A percentile compares a stretch with the other conserved stretches of the same genome.
phyloP scores from a whole-genome alignment of 2,888 invertebrate species.

The Leucozona laternaria region DNA sequence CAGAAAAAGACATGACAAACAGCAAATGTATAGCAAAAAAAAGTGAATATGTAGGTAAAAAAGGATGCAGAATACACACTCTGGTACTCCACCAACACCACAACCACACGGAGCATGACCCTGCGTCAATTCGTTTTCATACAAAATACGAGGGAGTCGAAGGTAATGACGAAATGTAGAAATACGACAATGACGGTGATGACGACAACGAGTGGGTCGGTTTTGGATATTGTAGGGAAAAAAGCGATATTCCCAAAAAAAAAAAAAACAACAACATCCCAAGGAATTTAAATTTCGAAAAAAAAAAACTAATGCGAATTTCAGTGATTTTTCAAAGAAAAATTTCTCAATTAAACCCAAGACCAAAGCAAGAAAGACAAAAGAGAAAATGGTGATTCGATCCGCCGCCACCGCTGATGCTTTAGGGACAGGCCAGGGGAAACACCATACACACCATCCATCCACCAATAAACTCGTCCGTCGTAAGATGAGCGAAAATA shows the following conservation, averaged over 20 bases:
- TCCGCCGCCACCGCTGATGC: slow-evolving; percentile 43
- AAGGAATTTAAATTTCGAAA: slow-evolving; percentile 1
- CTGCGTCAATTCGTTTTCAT: slow-evolving; percentile 63
- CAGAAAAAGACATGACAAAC: slow-evolving; percentile 35
- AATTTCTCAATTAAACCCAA: slow-evolving; percentile 51
- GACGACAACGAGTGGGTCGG: neutral
- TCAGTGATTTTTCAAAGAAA: slow-evolving; percentile 35
- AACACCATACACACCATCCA: slow-evolving; percentile 53
- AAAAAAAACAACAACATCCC: neutral
- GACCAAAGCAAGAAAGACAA: slow-evolving; percentile 48
- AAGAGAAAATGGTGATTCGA: slow-evolving; percentile 75
- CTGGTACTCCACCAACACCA: slow-evolving; percentile 40
- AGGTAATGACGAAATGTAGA: slow-evolving; percentile 30
- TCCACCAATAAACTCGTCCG: slow-evolving; percentile 37
- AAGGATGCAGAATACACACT: slow-evolving; percentile 70
- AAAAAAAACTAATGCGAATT: neutral
- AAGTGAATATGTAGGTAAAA: slow-evolving; percentile 37
- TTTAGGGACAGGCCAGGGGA: slow-evolving; percentile 48
- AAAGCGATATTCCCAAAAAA: neutral
- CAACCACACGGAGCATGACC: slow-evolving; percentile 72
- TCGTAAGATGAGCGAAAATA: slow-evolving; percentile 56
- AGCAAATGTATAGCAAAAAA: slow-evolving; percentile 58
- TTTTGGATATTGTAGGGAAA: neutral
- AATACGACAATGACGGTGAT: slow-evolving; percentile 17
- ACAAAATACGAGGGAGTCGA: slow-evolving; percentile 40